Base-by-base conservation (phyloP, 1,140 invertebrate genomes). In the Caenorhabditis briggsae region DNA sequence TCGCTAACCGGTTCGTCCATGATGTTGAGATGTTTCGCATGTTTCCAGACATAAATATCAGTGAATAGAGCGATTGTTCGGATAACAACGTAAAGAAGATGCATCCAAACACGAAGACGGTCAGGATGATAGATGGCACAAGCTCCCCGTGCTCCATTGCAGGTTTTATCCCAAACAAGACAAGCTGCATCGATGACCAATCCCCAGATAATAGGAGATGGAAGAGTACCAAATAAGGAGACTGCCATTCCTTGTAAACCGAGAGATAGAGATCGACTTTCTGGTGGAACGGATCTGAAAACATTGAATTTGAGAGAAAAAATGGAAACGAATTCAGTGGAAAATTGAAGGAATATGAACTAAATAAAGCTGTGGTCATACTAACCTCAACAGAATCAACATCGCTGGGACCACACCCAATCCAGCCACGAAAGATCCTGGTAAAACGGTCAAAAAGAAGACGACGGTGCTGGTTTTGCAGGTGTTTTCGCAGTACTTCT, bases 201-300 rank as follows among this genome's bases (percentile, higher is more conserved):
- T 48, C 91, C 92, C 85, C 91, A 90, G 41, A 92, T 25, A 8
- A 92, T 58, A 0, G 92, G 91, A 20, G 90, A 91, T 6, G 92
- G 92, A 14, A 91, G 90, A n/a, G 90, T 89, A 7, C 88, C 88
- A 33, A 83, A 88, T 18, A 88, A 82, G n/a, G 84, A 86, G 2
- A 88, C 88, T 23, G 86, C 86, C 41, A 88, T 58, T 41, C 87
- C 87, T 82, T 88, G 86, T 6, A 89, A 43, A 8, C 88, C 88
- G 0, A 89, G 84, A 18, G 88, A 78, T 16, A 88, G 43, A 23
- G 88, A 89, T 12, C 88, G 70, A 48, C 74, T 88, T 14, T 89
- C 88, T 18, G 88, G 88, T 1, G 88, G 88, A 5, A 89, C 88
- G 5, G 88, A 88, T 53, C 88, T 89, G 11, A 83, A 88, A 78